Base-by-base conservation (phyloP, 2,888 invertebrate genomes). In the Netelia virgata region DNA sequence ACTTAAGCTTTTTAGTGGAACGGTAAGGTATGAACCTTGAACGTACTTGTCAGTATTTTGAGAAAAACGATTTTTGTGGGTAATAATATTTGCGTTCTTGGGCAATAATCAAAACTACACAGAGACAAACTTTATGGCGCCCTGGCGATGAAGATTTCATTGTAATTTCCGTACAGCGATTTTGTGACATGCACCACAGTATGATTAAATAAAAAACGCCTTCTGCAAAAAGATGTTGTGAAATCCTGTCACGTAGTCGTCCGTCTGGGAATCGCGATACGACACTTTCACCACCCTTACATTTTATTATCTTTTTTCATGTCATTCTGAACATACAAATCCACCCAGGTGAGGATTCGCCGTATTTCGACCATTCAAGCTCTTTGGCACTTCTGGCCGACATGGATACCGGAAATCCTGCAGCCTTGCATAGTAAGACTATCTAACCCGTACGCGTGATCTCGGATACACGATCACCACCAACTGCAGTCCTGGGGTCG, bases 381-480 rank as follows among this genome's bases (percentile, higher is more conserved):
- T 64, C 63, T 57, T 74, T 53, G 47, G 23, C 68, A 76, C 43
- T 77, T 61, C 72, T 74, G 83, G 74, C 59, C 66, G 77, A 75
- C 61, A 43, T 55, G 41, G 53, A 53, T 66, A 61, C 59, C 28
- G 57, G 70, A 76, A 68, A 50, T 64, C 84, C 76, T 83, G 87
- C 81, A 89, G 88, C 85, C 85, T 83, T 89, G 88, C 89, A 87
- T 87, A 87, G 88, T 86, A 88, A 90, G 87, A 86, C 72, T 82
- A 55, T 16, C 36, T 55, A 63, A 11, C 14, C 41, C 68, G n/a
- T 41, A 55, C 57, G 28, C 64, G 28, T 59, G 50, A 23, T 68
- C 41, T 64, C 47, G 18, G 57, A 47, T 47, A 47, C 43, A 50
- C 20, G 28, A 53, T 43, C 20, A 59, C 64, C 23, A 74, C 73